Evolutionary conservation across 2,113 vertebrate genomes (phyloP).

Genomic region (Caranx melampygus): DNA sequence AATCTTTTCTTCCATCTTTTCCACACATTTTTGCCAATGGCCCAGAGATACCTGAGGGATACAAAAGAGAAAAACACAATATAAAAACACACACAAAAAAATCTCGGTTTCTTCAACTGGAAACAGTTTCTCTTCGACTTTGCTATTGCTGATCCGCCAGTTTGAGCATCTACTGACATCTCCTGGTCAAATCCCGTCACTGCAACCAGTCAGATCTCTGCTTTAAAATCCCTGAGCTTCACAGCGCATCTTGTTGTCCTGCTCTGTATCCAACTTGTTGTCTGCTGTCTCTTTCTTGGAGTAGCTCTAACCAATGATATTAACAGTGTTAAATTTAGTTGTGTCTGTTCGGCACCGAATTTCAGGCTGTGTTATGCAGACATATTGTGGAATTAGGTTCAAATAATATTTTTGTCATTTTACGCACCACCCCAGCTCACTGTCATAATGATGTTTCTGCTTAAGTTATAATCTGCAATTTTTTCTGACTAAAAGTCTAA

Average conservation of each 20-base stretch:
- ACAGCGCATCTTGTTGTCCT: not conserved
- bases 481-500: too few relatives aligned
- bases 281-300: not conserved
- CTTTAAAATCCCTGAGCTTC: not conserved
- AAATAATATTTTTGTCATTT: too few relatives aligned
- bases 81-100: too few relatives aligned
- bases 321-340: too few relatives aligned
- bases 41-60: constrained; percentile 93
- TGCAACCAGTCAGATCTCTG: constrained; percentile 27
- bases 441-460: too few relatives aligned
- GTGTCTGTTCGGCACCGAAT: too few relatives aligned
- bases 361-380: too few relatives aligned
- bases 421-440: too few relatives aligned
- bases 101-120: not conserved
- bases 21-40: constrained; percentile 98
- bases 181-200: constrained; percentile 57
- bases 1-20: constrained; percentile 99
- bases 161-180: constrained; percentile 68
- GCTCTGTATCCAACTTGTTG: not conserved
- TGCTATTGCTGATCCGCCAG: not conserved
- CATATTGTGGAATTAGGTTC: too few relatives aligned
- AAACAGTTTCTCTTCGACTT: not conserved
- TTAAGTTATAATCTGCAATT: too few relatives aligned
- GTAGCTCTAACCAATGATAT: not conserved
- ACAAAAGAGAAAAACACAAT: constrained; percentile 20